Percentiles rank a stretch among this genome's conserved stretches.
These are phyloP conservation scores for Diplazon laetatorius DNA, from an alignment of 2,888 invertebrate species.

Conservation along the genomic window DNA sequence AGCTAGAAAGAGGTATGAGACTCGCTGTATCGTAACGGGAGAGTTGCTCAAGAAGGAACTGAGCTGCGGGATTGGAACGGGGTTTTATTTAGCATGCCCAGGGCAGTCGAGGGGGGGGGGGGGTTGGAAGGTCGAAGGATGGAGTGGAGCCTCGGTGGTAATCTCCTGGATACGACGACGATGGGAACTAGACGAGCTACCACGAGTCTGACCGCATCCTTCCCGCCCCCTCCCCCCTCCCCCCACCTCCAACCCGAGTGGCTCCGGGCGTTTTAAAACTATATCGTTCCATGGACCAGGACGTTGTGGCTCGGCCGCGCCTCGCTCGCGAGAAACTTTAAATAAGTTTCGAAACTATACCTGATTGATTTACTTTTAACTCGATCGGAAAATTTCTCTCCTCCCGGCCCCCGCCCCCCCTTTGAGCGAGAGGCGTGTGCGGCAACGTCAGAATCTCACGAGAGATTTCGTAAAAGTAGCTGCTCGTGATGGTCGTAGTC, in stretches of 20 bases:
- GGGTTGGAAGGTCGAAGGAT: not conserved
- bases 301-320: slow-evolving; percentile 27
- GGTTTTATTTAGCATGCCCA: slow-evolving; percentile 19
- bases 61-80: slow-evolving; percentile 2
- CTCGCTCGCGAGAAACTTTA: slow-evolving; percentile 70
- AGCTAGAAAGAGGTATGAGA: slow-evolving; percentile 8
- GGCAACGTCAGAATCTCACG: slow-evolving; percentile 54
- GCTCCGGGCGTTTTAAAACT: slow-evolving; percentile 46
- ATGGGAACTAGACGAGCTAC: slow-evolving; percentile 16
- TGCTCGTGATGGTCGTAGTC: slow-evolving; percentile 20
- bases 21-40: slow-evolving; percentile 11
- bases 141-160: slow-evolving; percentile 7
- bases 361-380: slow-evolving; percentile 80
- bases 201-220: slow-evolving; percentile 17
- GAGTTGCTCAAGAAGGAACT: slow-evolving; percentile 17
- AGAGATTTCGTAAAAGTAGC: slow-evolving; percentile 41
- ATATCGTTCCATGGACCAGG: slow-evolving; percentile 24
- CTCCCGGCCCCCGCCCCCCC: too few relatives aligned
- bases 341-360: slow-evolving; percentile 75
- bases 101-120: not conserved
- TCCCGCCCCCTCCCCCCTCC: too few relatives aligned
- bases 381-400: slow-evolving; percentile 67
- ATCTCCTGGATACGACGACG: slow-evolving; percentile 22
- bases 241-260: too few relatives aligned
- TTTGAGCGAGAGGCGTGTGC: slow-evolving; percentile 45